A percentile compares a stretch with the other conserved stretches of the same genome.
phyloP scores from a whole-genome alignment of 2,797 vertebrate species.

The Synanceia verrucosa region DNA sequence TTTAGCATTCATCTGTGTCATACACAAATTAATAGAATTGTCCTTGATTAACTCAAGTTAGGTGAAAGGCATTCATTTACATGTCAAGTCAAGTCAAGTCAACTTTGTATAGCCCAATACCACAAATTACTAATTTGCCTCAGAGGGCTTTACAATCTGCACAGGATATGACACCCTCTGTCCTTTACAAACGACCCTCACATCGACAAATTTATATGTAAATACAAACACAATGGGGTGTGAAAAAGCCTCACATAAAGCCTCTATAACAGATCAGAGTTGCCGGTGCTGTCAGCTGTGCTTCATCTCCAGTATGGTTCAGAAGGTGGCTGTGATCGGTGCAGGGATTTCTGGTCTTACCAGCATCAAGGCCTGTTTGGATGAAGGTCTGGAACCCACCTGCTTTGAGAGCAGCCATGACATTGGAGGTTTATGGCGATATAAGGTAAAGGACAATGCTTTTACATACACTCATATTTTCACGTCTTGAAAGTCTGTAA shows the following conservation, averaged over 20 bases:
- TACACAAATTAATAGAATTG: not conserved
- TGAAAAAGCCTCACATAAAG: not conserved
- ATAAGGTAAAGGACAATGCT: constrained; percentile 77
- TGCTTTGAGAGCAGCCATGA: constrained; percentile 89
- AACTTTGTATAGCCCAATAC: too few species aligned
- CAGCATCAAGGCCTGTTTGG: constrained; percentile 87
- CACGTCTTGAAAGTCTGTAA: too few species aligned
- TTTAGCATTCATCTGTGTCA: not conserved
- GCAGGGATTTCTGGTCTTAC: constrained; percentile 85
- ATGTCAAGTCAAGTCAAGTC: too few species aligned
- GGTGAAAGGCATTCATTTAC: not conserved
- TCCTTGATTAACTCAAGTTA: not conserved
- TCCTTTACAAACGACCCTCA: too few species aligned
- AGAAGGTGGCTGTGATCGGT: constrained; percentile 84
- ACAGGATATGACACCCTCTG: too few species aligned
- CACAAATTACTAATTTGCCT: too few species aligned
- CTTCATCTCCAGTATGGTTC: constrained; percentile 59
- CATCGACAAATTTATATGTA: too few species aligned
- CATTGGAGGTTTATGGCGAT: constrained; percentile 90
- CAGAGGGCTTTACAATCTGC: too few species aligned
- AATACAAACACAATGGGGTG: not conserved
- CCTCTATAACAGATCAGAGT: not conserved
- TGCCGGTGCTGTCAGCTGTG: not conserved
- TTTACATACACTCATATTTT: not conserved
- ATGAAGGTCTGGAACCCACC: constrained; percentile 86